These are phyloP conservation scores for Dryobates pubescens DNA, from an alignment of 2,797 vertebrate genomes.

Conservation along the genomic window DNA sequence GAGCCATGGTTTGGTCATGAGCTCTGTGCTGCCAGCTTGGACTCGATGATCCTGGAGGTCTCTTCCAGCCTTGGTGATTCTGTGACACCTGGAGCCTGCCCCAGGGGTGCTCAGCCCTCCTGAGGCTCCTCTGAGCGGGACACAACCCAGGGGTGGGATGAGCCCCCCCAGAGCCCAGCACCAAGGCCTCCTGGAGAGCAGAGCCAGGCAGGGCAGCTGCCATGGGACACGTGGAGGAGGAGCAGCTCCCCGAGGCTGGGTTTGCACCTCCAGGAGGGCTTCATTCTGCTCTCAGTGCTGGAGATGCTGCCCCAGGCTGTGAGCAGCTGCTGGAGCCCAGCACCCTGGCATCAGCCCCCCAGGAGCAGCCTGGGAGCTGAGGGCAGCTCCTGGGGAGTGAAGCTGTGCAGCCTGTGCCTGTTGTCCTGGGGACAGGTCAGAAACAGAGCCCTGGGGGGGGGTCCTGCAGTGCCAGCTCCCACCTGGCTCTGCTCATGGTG, in stretches of 20 bases:
- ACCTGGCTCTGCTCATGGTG: not conserved
- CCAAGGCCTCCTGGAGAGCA: rapidly evolving
- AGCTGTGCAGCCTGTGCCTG: not conserved
- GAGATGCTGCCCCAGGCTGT: rapidly evolving
- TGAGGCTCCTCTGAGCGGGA: not conserved
- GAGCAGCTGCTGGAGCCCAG: too few species aligned
- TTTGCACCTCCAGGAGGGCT: not conserved
- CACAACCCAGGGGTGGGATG: rapidly evolving
- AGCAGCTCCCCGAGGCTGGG: not conserved
- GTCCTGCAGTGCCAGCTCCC: not conserved
- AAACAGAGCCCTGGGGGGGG: not conserved
- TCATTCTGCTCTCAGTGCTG: not conserved
- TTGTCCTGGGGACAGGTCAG: not conserved
- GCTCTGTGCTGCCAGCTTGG: too few species aligned
- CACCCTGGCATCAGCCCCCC: too few species aligned
- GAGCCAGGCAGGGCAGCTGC: not conserved
- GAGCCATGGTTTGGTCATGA: too few species aligned
- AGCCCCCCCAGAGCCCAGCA: too few species aligned
- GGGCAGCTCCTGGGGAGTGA: not conserved
- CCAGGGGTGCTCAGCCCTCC: not conserved
- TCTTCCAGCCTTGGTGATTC: too few species aligned
- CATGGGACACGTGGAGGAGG: not conserved
- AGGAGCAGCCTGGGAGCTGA: not conserved
- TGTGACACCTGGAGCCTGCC: too few species aligned
- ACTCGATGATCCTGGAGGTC: too few species aligned